These are phyloP conservation scores for Drosophila novamexicana DNA, from an alignment of 1,140 invertebrate genomes.

Conservation along the genomic window DNA sequence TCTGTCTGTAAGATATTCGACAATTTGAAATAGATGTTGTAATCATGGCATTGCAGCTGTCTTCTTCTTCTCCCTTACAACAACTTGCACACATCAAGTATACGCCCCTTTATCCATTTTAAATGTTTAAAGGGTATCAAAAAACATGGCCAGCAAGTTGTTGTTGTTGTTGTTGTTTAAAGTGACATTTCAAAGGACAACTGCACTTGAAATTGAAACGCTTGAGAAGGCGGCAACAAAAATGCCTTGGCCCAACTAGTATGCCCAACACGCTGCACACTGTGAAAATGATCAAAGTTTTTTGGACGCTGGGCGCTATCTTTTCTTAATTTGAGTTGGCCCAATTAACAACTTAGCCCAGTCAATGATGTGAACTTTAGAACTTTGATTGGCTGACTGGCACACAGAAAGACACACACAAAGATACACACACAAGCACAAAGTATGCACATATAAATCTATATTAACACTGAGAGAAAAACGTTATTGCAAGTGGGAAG, in stretches of 20 bases:
- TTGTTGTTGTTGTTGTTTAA: constrained; percentile 8
- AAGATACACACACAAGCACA: constrained; percentile 10
- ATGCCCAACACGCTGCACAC: constrained; percentile 16
- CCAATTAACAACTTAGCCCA: constrained; percentile 54
- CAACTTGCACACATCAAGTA: no score
- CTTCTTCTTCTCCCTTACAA: no score
- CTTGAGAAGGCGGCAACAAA: neutral
- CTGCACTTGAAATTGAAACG: constrained; percentile 13
- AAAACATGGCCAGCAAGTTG: neutral
- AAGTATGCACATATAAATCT: constrained; percentile 16
- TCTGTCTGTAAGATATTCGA: no score
- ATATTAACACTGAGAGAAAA: constrained; percentile 6
- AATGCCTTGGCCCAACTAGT: constrained; percentile 34
- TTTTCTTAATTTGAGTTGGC: constrained; percentile 75
- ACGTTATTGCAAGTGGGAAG: neutral
- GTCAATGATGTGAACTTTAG: constrained; percentile 78
- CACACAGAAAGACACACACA: constrained; percentile 15
- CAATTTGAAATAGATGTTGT: no score
- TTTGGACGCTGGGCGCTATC: constrained; percentile 56
- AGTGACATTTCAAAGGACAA: constrained; percentile 15
- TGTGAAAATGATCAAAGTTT: constrained; percentile 78
- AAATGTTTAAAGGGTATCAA: neutral
- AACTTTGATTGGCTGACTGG: constrained; percentile 72
- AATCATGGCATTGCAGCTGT: no score
- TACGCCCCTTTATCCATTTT: no score